Evolutionary conservation across 2,888 invertebrate genomes (phyloP), one percentile per base, ranked within the genome.

Genomic region (Pristionchus arcanus): DNA sequence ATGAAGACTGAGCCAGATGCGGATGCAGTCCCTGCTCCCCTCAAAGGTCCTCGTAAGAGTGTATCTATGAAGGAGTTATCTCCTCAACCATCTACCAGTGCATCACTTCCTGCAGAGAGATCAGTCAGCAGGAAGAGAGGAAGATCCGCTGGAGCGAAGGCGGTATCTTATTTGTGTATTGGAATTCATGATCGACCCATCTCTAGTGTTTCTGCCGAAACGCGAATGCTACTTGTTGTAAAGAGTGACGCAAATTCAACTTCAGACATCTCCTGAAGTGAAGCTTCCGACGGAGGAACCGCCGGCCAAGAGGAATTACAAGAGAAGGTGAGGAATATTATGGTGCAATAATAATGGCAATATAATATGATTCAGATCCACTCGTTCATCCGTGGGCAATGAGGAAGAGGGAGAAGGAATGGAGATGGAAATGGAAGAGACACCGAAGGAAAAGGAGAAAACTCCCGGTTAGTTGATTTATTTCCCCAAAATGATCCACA

Each of bases 71-170:
- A 59, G 59, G 59, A 59, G 11, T 0, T 59, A 4, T 59, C 59
- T 1, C 21, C 19, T 11, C 66, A 66, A 25, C 66, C 25, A 25
- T 28, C n/a, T 0, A 66, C 66, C n/a, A 66, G 66, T 66, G 66
- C 66, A 11, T 11, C 28, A 3, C 25, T 28, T n/a, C 25, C 71
- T 31, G 11, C 81, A 11, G 81, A 42, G 42, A 34, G 81, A 81
- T 81, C 81, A 15, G 5, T 42, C 13, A 81, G 81, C 34, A n/a
- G 81, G 9, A 81, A 81, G 81, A 42, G 81, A 31, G 81, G 81
- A 15, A 81, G 81, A 49, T 25, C 42, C 11, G 21, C n/a, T 2
- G 15, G 21, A 21, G 34, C 21, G 0, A 42, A 77, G 37, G 28
- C 7, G 13, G 66, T 19, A 0, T 15, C 11, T 66, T 66, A 63